phyloP scores from a whole-genome alignment of 1,140 invertebrate species.

The Steinernema khuongi region DNA sequence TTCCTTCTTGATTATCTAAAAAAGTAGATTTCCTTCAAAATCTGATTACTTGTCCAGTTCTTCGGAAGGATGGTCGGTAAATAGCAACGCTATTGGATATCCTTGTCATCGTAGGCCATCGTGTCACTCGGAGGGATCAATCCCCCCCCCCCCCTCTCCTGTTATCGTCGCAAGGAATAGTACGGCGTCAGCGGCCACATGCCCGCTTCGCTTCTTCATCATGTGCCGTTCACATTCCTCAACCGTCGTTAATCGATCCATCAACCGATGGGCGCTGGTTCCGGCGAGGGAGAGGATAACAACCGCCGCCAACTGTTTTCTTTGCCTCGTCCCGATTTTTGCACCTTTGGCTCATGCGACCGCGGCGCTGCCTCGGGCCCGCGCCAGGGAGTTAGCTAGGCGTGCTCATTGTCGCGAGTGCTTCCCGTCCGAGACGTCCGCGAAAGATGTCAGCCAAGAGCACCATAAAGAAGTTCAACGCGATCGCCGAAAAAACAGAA shows the following conservation, averaged over 20 bases:
- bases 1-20: too few relatives aligned
- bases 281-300: not conserved
- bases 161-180: too few relatives aligned
- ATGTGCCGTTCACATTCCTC: not conserved
- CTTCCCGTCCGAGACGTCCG: not conserved
- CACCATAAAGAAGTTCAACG: slow-evolving; percentile 33
- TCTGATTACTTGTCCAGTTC: too few relatives aligned
- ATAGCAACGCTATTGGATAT: too few relatives aligned
- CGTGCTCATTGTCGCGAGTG: not conserved
- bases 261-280: too few relatives aligned
- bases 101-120: too few relatives aligned
- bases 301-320: not conserved
- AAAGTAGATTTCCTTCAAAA: too few relatives aligned
- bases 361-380: not conserved
- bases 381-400: not conserved
- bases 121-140: too few relatives aligned
- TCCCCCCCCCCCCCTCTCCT: too few relatives aligned
- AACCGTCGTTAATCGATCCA: not conserved
- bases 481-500: slow-evolving; percentile 26
- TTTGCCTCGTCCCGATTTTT: not conserved
- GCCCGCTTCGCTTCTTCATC: not conserved
- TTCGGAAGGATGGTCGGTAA: too few relatives aligned
- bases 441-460: slow-evolving; percentile 28
- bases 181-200: not conserved
- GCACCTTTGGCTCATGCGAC: slow-evolving; percentile 10